Conservation (phyloP, 2,113 vertebrate genomes). For the Herpetotheres cachinnans region DNA sequence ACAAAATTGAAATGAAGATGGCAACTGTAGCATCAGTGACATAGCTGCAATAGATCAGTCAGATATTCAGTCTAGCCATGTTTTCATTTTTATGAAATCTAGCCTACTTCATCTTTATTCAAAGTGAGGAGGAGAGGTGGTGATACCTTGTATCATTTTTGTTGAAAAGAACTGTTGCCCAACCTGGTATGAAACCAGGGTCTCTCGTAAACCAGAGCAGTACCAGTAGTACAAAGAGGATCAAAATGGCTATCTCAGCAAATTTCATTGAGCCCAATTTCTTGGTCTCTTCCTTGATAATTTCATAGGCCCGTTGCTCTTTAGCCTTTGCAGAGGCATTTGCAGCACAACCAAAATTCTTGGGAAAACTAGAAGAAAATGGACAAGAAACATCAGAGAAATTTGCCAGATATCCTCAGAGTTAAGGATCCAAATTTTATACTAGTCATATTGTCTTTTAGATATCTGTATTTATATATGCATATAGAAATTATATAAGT, state of each 20-base stretch:
- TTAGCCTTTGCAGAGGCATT: not conserved
- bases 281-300: constrained; percentile 79
- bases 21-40: constrained; percentile 86
- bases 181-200: constrained; percentile 88
- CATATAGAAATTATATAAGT: not conserved
- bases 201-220: constrained; percentile 91
- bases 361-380: constrained; percentile 74
- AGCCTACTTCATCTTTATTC: not conserved
- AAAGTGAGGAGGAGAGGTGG: not conserved
- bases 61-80: not conserved
- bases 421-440: not conserved
- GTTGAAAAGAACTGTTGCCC: constrained; percentile 81
- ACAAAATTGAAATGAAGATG: constrained; percentile 78
- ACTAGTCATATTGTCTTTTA: not conserved
- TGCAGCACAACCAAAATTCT: constrained; percentile 78
- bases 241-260: constrained; percentile 76
- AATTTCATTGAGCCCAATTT: constrained; percentile 83
- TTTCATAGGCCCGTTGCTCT: constrained; percentile 68
- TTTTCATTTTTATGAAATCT: not conserved
- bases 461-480: not conserved
- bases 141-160: constrained; percentile 39
- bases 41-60: constrained; percentile 64
- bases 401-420: not conserved
- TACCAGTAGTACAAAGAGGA: constrained; percentile 81
- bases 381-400: not conserved